Evolutionary conservation across 2,113 vertebrate genomes (phyloP).

Genomic region (Hippotragus niger): DNA sequence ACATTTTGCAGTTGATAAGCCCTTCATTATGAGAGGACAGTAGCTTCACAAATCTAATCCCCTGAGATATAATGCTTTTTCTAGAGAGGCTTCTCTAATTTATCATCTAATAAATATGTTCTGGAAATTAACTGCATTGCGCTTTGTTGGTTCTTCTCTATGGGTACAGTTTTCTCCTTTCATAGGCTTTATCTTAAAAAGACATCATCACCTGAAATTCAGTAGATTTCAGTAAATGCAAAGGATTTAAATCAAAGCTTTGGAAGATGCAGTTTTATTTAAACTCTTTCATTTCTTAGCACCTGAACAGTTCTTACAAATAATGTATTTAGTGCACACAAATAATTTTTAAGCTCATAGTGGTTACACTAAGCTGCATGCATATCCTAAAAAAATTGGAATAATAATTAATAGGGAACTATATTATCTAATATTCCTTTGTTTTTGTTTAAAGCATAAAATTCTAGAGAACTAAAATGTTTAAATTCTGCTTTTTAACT

Average conservation of each 20-base stretch:
- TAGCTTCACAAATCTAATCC: not conserved
- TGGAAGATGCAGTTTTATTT: not conserved
- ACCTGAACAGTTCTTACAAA: not conserved
- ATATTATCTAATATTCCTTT: slow-evolving; percentile 51
- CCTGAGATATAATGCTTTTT: slow-evolving; percentile 3
- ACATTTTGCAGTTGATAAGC: slow-evolving; percentile 49
- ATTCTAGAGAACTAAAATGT: slow-evolving; percentile 40
- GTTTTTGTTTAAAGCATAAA: slow-evolving; percentile 51
- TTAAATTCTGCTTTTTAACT: slow-evolving; percentile 54
- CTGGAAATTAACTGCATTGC: slow-evolving; percentile 17
- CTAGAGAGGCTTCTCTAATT: slow-evolving; percentile 27
- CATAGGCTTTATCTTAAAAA: slow-evolving; percentile 6
- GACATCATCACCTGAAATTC: slow-evolving; percentile 27
- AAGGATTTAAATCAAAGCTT: slow-evolving; percentile 8
- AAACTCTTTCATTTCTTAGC: slow-evolving; percentile 23
- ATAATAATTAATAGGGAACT: slow-evolving; percentile 6
- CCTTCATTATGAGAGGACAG: slow-evolving; percentile 22
- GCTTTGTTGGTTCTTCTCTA: not conserved
- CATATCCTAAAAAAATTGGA: slow-evolving; percentile 41
- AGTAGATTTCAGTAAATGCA: slow-evolving; percentile 19
- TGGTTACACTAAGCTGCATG: not conserved
- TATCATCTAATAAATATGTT: slow-evolving; percentile 38
- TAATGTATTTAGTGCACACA: not conserved
- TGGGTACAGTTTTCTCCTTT: not conserved
- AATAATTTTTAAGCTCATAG: not conserved